phyloP scores from a whole-genome alignment of 2,888 invertebrate genomes.

The Amiota mariae region DNA sequence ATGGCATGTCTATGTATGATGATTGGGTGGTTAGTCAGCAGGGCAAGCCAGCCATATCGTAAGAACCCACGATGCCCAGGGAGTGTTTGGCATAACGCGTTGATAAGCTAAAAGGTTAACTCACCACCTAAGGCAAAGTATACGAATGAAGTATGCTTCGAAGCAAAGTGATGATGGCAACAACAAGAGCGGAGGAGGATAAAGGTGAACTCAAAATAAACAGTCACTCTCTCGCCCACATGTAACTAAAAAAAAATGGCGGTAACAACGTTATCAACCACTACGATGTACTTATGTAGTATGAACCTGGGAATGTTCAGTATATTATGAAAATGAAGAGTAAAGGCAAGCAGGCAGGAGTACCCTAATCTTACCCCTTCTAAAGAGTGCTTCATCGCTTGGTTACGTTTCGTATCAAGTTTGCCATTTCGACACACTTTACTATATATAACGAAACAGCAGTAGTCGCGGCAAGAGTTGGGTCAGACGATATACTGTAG shows the following conservation, averaged over 20 bases:
- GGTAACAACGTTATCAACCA: conserved; percentile 6
- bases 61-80: conserved; percentile 32
- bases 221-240: too few species aligned
- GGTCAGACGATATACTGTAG: background rate
- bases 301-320: too few species aligned
- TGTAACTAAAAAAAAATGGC: background rate
- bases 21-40: background rate
- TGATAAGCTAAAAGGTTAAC: conserved; percentile 60
- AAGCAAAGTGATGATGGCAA: background rate
- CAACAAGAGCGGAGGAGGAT: background rate
- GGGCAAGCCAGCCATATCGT: background rate
- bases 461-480: background rate
- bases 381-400: conserved; percentile 6
- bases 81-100: conserved; percentile 58
- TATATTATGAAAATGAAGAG: background rate
- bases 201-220: conserved; percentile 3
- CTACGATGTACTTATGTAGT: too few species aligned
- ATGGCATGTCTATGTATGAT: background rate
- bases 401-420: background rate
- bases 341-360: background rate
- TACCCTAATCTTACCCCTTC: background rate
- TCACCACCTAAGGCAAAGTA: conserved; percentile 24
- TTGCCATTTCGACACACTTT: conserved; percentile 19
- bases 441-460: background rate
- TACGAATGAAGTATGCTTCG: conserved; percentile 1